A percentile compares a stretch with the other conserved stretches of the same genome.
Evolutionary conservation across 2,888 invertebrate species (phyloP).

Genomic region (Sicus ferrugineus): DNA sequence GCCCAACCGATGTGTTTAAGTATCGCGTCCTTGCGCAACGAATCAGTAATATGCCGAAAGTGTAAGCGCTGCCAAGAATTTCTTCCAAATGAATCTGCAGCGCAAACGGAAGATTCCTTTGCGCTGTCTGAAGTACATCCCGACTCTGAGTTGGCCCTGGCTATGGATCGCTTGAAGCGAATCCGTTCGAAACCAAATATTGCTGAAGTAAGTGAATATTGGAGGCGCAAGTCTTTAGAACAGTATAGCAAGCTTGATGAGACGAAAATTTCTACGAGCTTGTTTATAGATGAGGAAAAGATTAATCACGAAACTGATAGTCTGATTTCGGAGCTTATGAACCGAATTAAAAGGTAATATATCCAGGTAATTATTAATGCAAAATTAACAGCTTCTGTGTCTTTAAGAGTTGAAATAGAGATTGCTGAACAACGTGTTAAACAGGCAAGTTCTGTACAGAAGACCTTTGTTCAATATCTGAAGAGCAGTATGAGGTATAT

Average conservation of each 20-base stretch:
- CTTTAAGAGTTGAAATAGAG: conserved; percentile 26
- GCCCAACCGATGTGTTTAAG: not conserved
- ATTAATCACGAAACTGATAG: conserved; percentile 9
- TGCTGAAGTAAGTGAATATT: conserved; percentile 47
- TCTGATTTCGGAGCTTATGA: not conserved
- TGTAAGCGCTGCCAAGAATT: conserved; percentile 48
- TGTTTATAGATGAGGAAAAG: not conserved
- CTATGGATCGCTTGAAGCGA: conserved; percentile 40
- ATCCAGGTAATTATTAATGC: conserved; percentile 16
- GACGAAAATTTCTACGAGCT: not conserved
- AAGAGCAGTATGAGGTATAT: conserved; percentile 32
- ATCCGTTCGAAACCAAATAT: conserved; percentile 43
- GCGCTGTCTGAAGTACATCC: conserved; percentile 41
- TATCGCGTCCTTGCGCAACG: conserved; percentile 25
- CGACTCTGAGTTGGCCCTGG: conserved; percentile 35
- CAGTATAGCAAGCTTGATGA: not conserved
- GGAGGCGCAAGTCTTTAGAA: conserved; percentile 38
- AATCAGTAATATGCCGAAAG: conserved; percentile 42
- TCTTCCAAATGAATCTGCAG: conserved; percentile 39
- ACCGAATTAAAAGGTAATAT: not conserved
- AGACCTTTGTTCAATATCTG: conserved; percentile 42
- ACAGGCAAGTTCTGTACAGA: not conserved
- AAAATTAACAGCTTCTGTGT: conserved; percentile 14
- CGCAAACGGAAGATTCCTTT: conserved; percentile 43
- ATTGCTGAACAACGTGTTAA: conserved; percentile 16